A percentile compares a stretch with the other conserved stretches of the same genome.
These are phyloP conservation scores for Phoebastria nigripes DNA, from an alignment of 2,797 vertebrate genomes.

Conservation along the genomic window DNA sequence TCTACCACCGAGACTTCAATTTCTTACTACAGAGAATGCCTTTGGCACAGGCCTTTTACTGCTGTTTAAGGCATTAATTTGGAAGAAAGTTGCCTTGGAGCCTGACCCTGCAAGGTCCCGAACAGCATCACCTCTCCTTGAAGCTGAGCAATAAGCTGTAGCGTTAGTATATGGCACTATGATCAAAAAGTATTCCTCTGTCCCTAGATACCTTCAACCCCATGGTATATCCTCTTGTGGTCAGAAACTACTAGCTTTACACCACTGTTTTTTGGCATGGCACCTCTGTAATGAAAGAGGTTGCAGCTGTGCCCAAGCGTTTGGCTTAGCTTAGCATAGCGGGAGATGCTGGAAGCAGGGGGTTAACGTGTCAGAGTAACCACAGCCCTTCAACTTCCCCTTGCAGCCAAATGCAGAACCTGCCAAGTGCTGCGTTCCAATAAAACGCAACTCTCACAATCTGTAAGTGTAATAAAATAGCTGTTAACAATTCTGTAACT, in stretches of 20 bases:
- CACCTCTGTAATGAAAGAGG: background rate
- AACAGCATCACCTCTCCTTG: background rate
- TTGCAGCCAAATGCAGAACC: slow-evolving; percentile 28
- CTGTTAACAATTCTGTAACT: slow-evolving; percentile 69
- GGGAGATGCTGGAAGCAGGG: slow-evolving; percentile 29
- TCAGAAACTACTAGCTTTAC: background rate
- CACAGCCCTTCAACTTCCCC: slow-evolving; percentile 5
- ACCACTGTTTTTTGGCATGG: background rate
- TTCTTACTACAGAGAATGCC: background rate
- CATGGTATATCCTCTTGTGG: background rate
- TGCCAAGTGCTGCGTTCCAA: slow-evolving; percentile 47
- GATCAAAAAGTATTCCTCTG: background rate
- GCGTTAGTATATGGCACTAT: background rate
- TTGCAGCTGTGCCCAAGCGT: background rate
- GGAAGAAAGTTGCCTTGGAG: background rate
- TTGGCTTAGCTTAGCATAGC: background rate
- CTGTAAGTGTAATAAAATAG: slow-evolving; percentile 60
- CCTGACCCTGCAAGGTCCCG: background rate
- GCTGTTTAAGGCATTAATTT: background rate
- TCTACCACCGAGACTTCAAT: background rate
- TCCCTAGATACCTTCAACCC: background rate
- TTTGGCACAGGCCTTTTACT: background rate
- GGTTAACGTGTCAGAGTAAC: slow-evolving; percentile 39
- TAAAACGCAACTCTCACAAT: slow-evolving; percentile 46
- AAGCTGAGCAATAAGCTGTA: background rate